Conservation (phyloP, 37 sponge, comb jelly and placozoan species). For the Geodia barretti region DNA sequence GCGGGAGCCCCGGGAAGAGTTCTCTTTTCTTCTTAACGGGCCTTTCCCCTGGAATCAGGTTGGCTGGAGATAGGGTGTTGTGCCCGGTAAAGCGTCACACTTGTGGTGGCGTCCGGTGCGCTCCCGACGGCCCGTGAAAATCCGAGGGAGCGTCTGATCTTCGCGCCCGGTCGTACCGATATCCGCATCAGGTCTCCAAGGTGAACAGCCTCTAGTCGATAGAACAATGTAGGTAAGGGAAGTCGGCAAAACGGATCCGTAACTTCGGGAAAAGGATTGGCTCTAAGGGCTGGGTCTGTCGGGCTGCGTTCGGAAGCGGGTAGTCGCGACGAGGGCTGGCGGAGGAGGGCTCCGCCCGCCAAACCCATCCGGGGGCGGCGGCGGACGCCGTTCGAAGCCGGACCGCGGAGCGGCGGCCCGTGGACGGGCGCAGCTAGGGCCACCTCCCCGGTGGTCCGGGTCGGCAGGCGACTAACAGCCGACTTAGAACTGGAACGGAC, state of each 20-base stretch:
- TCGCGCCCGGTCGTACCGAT: conserved; percentile 67
- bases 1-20: conserved; percentile 75
- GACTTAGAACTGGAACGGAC: conserved; percentile 88
- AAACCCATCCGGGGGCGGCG: too few relatives aligned
- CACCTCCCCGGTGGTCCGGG: conserved; percentile 1
- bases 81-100: conserved; percentile 69
- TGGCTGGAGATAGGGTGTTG: conserved; percentile 68
- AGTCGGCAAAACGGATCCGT: conserved; percentile 71
- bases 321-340: conserved; percentile 48
- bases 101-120: conserved; percentile 65
- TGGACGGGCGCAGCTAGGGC: conserved; percentile 51
- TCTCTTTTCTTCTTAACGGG: conserved; percentile 69
- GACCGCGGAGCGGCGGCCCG: conserved; percentile 34
- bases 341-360: background rate
- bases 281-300: conserved; percentile 76
- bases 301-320: conserved; percentile 74
- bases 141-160: conserved; percentile 58
- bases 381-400: conserved; percentile 50
- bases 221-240: conserved; percentile 74
- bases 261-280: conserved; percentile 75
- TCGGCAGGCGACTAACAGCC: conserved; percentile 81
- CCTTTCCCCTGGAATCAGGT: conserved; percentile 65
- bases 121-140: conserved; percentile 69
- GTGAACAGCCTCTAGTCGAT: conserved; percentile 71
- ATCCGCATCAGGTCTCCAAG: conserved; percentile 80